These are phyloP conservation scores for Trissolcus japonicus DNA, from an alignment of 2,888 invertebrate species.

Conservation along the genomic window DNA sequence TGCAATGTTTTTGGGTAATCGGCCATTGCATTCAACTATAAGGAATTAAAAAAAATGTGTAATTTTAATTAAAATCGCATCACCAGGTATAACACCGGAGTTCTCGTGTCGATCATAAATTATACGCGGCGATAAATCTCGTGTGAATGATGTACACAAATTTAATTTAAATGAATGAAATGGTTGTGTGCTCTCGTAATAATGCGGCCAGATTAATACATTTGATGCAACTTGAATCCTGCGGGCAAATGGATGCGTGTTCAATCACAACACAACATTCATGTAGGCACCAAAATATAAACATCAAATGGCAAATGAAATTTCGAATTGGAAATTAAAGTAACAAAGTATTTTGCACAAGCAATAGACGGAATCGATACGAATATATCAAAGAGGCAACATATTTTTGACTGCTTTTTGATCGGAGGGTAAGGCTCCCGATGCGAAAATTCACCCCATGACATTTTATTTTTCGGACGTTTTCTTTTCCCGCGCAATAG, in stretches of 20 bases:
- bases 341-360: conserved; percentile 9
- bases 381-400: conserved; percentile 52
- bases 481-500: conserved; percentile 55
- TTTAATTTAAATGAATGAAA: conserved; percentile 35
- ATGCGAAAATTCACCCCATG: conserved; percentile 68
- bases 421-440: conserved; percentile 39
- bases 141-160: conserved; percentile 26
- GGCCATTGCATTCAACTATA: neutral
- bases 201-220: conserved; percentile 21
- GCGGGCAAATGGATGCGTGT: conserved; percentile 33
- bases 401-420: conserved; percentile 54
- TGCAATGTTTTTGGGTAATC: no score
- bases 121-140: conserved; percentile 16
- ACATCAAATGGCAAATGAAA: conserved; percentile 35
- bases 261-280: conserved; percentile 17
- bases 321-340: conserved; percentile 10
- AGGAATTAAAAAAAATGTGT: conserved; percentile 3
- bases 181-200: conserved; percentile 10
- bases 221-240: conserved; percentile 24
- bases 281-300: conserved; percentile 10
- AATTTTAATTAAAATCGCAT: conserved; percentile 24
- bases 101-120: conserved; percentile 20
- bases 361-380: conserved; percentile 46
- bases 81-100: conserved; percentile 8
- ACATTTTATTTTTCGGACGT: conserved; percentile 66